These are phyloP conservation scores for Apis mellifera DNA, from an alignment of 1,140 invertebrate genomes.

Conservation along the genomic window DNA sequence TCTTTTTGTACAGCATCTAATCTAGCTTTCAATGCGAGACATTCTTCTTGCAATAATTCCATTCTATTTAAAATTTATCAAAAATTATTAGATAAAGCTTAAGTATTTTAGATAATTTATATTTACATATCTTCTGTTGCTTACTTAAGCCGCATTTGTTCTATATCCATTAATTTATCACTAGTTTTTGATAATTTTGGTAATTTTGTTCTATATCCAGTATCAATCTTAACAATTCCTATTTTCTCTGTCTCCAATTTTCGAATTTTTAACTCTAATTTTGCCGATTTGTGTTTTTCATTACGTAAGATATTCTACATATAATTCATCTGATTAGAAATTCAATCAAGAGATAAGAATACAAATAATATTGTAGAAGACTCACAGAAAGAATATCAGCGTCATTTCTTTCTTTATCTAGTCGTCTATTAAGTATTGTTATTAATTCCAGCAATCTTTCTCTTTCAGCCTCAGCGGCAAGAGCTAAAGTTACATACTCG, in stretches of 20 bases:
- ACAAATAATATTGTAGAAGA: neutral
- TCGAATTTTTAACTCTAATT: conserved; percentile 73
- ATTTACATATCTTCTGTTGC: neutral
- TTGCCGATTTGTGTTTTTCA: conserved; percentile 71
- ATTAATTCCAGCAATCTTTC: conserved; percentile 81
- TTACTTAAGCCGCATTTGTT: conserved; percentile 70
- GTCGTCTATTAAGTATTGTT: conserved; percentile 78
- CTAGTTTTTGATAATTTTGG: conserved; percentile 29
- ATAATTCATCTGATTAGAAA: neutral
- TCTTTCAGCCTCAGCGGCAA: conserved; percentile 82
- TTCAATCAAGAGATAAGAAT: neutral
- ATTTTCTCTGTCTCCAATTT: conserved; percentile 72
- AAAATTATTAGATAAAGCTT: neutral
- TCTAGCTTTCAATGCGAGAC: conserved; percentile 74
- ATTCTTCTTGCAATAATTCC: conserved; percentile 78
- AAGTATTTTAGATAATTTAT: neutral
- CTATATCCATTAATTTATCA: conserved; percentile 24
- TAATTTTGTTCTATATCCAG: conserved; percentile 58
- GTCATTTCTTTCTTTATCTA: conserved; percentile 80
- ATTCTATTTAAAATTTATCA: conserved; percentile 58
- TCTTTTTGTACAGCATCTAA: conserved; percentile 73
- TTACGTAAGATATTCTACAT: conserved; percentile 69
- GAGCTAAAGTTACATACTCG: conserved; percentile 75
- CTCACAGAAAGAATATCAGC: conserved; percentile 54
- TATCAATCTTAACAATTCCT: conserved; percentile 58